Evolutionary conservation across 2,888 invertebrate species (phyloP), one percentile per base, ranked within the genome.

Genomic region (Ectemnius lituratus): DNA sequence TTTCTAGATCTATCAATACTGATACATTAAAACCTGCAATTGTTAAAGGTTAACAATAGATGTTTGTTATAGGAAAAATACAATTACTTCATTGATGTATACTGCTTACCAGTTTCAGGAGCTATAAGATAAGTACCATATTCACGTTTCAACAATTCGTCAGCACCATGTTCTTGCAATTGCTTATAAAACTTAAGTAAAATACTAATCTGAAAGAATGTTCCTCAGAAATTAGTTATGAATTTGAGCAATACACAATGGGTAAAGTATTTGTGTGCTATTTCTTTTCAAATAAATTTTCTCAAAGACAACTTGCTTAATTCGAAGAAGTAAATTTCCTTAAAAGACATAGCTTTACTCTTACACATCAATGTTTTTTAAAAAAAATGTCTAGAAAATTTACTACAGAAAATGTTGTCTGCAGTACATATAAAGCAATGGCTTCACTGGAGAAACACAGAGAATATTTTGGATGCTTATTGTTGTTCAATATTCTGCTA

Each of bases 121-220:
- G 95, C 93, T 75, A 95, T 94, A 76, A 98, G 93, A 84, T 97
- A 93, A 75, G 94, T 92, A 73, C 97, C 98, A 92, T 99, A 99
- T 90, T 97, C 97, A 91, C 97, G 94, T 92, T 97, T 97, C 82
- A 99, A 93, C 82, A 99, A 93, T 92, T 98, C 97, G 92, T 99
- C 99, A 68, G 99, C 99, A 78, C 99, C 99, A 93, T 99, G 97
- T 91, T 98, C 97, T 92, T 98, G 97, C 89, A 99, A 94, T 92
- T 99, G 98, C 92, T 98, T 97, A 92, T 98, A 99, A 94, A 99
- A 99, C 92, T 99, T 99, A 88, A 99, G 93, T 87, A 97, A 96
- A 93, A 99, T 99, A 94, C 99, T 99, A 92, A 97, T 96, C 98
- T 98, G 91, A 63, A 82, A 85, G 37, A 37, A 37, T 23, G 23